Conservation (phyloP, 2,888 invertebrate genomes). For the Atethmia centrago region DNA sequence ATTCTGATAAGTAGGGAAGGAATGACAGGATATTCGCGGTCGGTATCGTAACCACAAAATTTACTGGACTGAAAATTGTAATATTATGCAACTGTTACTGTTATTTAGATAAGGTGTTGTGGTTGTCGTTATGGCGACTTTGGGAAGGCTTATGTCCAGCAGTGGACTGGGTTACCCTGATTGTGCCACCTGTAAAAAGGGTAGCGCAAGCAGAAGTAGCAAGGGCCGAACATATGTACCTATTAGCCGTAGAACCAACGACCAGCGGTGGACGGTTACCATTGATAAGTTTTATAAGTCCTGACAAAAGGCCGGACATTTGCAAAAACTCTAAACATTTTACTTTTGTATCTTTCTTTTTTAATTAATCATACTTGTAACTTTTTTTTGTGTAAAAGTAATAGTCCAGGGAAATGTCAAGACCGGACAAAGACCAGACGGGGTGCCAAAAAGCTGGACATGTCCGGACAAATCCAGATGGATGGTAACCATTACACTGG, state of each 20-base stretch:
- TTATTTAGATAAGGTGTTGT: not conserved
- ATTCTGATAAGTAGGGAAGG: conserved; percentile 38
- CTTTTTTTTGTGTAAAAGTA: too few species aligned
- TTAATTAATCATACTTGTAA: too few species aligned
- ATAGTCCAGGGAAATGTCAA: too few species aligned
- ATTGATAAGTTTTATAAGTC: too few species aligned
- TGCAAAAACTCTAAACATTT: too few species aligned
- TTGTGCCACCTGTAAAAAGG: not conserved
- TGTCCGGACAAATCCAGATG: too few species aligned
- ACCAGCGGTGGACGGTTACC: not conserved
- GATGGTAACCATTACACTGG: too few species aligned
- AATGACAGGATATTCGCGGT: conserved; percentile 52
- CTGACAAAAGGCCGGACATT: too few species aligned
- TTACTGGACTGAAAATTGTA: not conserved
- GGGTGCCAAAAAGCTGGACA: too few species aligned
- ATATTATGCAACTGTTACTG: not conserved
- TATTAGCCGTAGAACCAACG: not conserved
- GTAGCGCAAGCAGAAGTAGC: not conserved
- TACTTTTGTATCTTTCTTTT: too few species aligned
- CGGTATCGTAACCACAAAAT: conserved; percentile 39
- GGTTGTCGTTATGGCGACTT: not conserved
- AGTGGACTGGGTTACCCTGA: not conserved
- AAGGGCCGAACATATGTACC: not conserved
- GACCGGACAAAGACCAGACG: too few species aligned
- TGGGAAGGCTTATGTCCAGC: not conserved